Evolutionary conservation across 2,888 invertebrate species (phyloP), one percentile per base, ranked within the genome.

Genomic region (Ophonus ardosiacus): DNA sequence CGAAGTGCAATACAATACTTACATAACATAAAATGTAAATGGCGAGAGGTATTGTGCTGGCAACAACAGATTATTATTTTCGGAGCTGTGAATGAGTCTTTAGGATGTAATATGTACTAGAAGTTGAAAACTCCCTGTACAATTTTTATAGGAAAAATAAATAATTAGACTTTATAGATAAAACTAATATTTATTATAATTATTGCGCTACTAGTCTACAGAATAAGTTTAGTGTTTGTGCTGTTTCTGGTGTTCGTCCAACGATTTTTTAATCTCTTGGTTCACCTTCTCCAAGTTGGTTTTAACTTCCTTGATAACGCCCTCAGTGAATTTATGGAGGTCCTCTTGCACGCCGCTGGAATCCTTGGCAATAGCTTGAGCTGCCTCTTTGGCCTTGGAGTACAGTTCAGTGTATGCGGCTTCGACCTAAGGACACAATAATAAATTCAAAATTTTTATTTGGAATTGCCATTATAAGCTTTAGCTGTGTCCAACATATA

Each of bases 301-400:
- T 4, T 51, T 51, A 10, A 83, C 82, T 15, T 57, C 76, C 13
- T 59, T 57, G 31, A 83, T 59, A 0, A 83, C 61, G 7, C 61
- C 18, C 7, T 83, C 74, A 21, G 74, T 83, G 74, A 74, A 76
- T n/a, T 74, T 76, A 21, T 57, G 57, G 8, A 74, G 17, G 13
- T 83, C 61, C 43, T 74, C 76, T 7, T 74, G 74, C 15, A 83
- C 18, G 15, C 83, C 76, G 40, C 40, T 61, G 51, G 76, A 61
- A 10, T 83, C 83, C 24, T 83, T 83, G 43, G 74, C 83, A 18
- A 83, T 18, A 1, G 74, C 43, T 1, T 56, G n/a, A 1, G 74
- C 61, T 2, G 83, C 59, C 13, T 59, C 61, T 18, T 76, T 59
- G 43, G 83, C 83, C 61, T 83, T 83, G 10, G 7, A n/a, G 74